phyloP scores from a whole-genome alignment of 2,888 invertebrate genomes.

The Eupithecia dodoneata region DNA sequence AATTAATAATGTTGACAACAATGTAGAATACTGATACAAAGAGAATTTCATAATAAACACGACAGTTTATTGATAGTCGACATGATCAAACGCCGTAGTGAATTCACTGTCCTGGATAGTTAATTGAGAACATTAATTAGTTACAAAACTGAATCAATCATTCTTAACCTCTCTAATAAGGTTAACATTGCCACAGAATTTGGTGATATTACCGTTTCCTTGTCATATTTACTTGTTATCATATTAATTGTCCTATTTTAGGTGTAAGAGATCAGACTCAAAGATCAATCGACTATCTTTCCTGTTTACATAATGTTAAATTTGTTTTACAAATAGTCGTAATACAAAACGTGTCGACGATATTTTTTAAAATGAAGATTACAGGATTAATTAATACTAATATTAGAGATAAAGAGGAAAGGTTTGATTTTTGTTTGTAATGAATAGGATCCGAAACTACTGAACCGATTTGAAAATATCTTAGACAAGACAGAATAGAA shows the following conservation, averaged over 20 bases:
- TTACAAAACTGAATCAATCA: slow-evolving; percentile 21
- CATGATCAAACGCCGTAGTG: slow-evolving; percentile 28
- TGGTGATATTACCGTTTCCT: slow-evolving; percentile 35
- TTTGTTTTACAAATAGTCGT: slow-evolving; percentile 14
- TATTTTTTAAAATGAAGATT: background rate
- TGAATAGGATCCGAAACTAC: no score
- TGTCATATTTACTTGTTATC: slow-evolving; percentile 35
- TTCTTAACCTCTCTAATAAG: slow-evolving; percentile 31
- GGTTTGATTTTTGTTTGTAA: no score
- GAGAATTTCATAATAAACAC: slow-evolving; percentile 22
- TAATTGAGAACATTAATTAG: slow-evolving; percentile 13
- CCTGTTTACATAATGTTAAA: slow-evolving; percentile 39
- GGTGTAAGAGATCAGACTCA: slow-evolving; percentile 37
- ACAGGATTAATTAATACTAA: background rate
- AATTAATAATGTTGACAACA: slow-evolving; percentile 18
- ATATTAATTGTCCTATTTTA: slow-evolving; percentile 44
- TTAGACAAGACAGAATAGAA: no score
- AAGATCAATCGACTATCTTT: slow-evolving; percentile 28
- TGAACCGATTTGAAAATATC: no score
- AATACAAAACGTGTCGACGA: background rate
- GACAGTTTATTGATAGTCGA: slow-evolving; percentile 22
- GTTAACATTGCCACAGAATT: slow-evolving; percentile 34
- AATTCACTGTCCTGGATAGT: slow-evolving; percentile 16
- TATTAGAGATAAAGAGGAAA: no score
- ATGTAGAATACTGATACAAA: slow-evolving; percentile 15